Evolutionary conservation across 2,797 vertebrate species (phyloP).

Genomic region (Benthosema pterotum): DNA sequence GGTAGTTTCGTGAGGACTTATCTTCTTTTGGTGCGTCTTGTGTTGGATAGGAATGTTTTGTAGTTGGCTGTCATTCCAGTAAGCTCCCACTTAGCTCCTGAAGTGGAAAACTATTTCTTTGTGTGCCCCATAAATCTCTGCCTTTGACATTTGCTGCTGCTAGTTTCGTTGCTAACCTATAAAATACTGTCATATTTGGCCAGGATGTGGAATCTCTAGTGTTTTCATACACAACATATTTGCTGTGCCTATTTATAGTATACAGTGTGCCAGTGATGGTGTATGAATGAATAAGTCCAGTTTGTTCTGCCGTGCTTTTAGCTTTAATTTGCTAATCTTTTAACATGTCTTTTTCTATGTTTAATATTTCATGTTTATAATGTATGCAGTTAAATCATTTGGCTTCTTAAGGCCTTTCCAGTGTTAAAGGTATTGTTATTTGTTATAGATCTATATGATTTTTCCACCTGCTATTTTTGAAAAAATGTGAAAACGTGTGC

Average conservation of each 20-base stretch:
- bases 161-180: too few relatives aligned
- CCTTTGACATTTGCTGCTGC: too few relatives aligned
- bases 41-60: too few relatives aligned
- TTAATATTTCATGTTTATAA: not conserved
- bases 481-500: too few relatives aligned
- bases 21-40: constrained; percentile 3
- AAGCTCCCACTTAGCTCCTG: constrained; percentile 2
- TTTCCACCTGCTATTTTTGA: too few relatives aligned
- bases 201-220: not conserved
- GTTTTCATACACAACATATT: constrained; percentile 18
- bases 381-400: constrained; percentile 10
- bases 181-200: too few relatives aligned
- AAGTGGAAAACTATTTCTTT: not conserved
- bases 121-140: too few relatives aligned
- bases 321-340: constrained; percentile 1
- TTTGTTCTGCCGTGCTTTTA: constrained; percentile 18
- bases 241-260: not conserved
- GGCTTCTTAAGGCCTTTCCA: not conserved
- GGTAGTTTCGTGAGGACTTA: not conserved
- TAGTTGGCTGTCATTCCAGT: not conserved
- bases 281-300: constrained; percentile 13
- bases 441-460: too few relatives aligned
- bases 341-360: not conserved
- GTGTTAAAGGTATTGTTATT: not conserved
- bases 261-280: constrained; percentile 9